A percentile compares a stretch with the other conserved stretches of the same genome.
These are phyloP conservation scores for Papilio polyxenes DNA, from an alignment of 1,140 invertebrate species.

Conservation along the genomic window DNA sequence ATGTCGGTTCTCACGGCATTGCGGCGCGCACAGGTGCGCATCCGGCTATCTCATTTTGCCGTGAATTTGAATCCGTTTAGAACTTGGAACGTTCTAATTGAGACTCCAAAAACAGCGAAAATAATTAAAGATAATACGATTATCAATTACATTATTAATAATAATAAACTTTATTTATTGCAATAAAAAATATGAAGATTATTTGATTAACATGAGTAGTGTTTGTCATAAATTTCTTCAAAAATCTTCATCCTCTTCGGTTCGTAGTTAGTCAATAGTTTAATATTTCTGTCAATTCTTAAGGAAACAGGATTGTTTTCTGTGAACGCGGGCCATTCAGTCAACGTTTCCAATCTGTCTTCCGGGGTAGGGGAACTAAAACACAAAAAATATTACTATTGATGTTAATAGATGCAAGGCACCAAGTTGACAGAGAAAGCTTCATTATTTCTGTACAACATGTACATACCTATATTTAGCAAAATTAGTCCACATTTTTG, in stretches of 20 bases:
- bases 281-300: slow-evolving; percentile 45
- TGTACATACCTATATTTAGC: slow-evolving; percentile 80
- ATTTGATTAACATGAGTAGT: slow-evolving; percentile 41
- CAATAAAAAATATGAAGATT: slow-evolving; percentile 13
- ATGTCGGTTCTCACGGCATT: slow-evolving; percentile 68
- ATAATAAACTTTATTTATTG: too few relatives aligned
- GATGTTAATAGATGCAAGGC: slow-evolving; percentile 76
- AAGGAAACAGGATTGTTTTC: slow-evolving; percentile 41
- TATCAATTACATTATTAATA: too few relatives aligned
- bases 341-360: not conserved
- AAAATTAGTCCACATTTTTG: slow-evolving; percentile 82
- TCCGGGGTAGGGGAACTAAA: slow-evolving; percentile 49
- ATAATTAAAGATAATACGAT: not conserved
- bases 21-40: slow-evolving; percentile 69
- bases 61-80: slow-evolving; percentile 64
- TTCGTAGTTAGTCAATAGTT: slow-evolving; percentile 47
- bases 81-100: slow-evolving; percentile 54
- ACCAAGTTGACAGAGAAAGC: slow-evolving; percentile 75
- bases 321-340: slow-evolving; percentile 47
- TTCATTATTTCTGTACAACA: slow-evolving; percentile 48
- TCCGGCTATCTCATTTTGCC: slow-evolving; percentile 69
- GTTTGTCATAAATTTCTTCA: slow-evolving; percentile 48
- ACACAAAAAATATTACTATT: slow-evolving; percentile 53
- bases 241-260: slow-evolving; percentile 50
- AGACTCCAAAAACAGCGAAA: slow-evolving; percentile 45